A percentile compares a stretch with the other conserved stretches of the same genome.
phyloP scores from a whole-genome alignment of 2,797 vertebrate genomes.

The Pantherophis alleghaniensis region DNA sequence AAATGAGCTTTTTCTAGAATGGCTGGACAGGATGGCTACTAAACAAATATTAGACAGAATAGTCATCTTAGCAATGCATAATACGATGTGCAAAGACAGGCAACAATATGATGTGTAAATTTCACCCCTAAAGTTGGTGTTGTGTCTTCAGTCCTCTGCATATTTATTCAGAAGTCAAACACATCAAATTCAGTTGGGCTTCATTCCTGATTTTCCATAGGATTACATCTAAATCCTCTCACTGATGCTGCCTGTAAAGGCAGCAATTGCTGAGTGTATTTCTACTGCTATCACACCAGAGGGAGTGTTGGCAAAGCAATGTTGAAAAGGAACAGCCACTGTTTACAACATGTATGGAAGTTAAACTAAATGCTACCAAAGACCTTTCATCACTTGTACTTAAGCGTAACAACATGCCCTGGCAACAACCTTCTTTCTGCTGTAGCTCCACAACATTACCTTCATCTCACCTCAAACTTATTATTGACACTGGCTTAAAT shows the following conservation, averaged over 20 bases:
- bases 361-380: not conserved
- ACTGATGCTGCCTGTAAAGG: slow-evolving; percentile 46
- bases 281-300: slow-evolving; percentile 65
- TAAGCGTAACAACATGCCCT: not conserved
- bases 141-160: not conserved
- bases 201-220: not conserved
- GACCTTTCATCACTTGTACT: not conserved
- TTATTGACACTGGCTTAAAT: not conserved
- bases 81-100: not conserved
- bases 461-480: not conserved
- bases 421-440: not conserved
- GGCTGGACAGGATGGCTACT: not conserved
- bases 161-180: not conserved
- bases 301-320: slow-evolving; percentile 65
- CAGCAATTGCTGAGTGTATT: slow-evolving; percentile 57
- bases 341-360: slow-evolving; percentile 28
- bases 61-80: not conserved
- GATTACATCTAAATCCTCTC: slow-evolving; percentile 23
- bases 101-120: not conserved
- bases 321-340: slow-evolving; percentile 55
- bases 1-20: not conserved
- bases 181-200: not conserved
- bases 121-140: not conserved
- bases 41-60: not conserved
- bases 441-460: not conserved